Base-by-base conservation (phyloP, 2,113 vertebrate genomes). In the Periophthalmus modestus region DNA sequence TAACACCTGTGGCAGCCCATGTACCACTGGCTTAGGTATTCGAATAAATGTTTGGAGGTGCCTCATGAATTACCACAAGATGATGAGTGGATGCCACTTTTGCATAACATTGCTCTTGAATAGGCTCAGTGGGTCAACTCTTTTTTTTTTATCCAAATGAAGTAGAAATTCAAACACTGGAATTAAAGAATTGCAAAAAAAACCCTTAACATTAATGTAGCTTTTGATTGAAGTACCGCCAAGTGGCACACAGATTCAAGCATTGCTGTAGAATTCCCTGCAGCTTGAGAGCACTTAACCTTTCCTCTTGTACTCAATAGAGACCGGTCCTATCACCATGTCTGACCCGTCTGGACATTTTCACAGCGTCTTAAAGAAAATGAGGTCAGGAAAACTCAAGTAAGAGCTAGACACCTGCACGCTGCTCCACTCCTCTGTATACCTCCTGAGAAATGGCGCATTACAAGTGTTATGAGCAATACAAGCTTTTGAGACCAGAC, bases 401-500 rank as follows among this genome's bases (percentile, higher is more conserved):
- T 63, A 33, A 63, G 33, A 28, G 13, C 12, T 12, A 61, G 23
- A 24, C 14, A 61, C 13, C 23, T 61, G 14, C 33, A 36, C 33
- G 7, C 33, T 10, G 33, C 61, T 36, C 28, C 33, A 19, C 61
- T 36, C 28, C 10, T 36, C 33, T 63, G 61, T 15, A 18, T 34
- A 16, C 28, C 15, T 19, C 61, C 28, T 34, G 28, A 62, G 28
- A 62, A 62, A 34, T 6, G 2, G 33, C 18, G 16, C 16, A 63
- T 63, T 63, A 63, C 7, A 62, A 62, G 59, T 36, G 61, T 19
- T 63, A 63, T 18, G 61, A 18, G 59, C 28, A 61, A 34, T 34
- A 61, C 13, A 36, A 19, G 61, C 61, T 36, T 63, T 63, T 36
- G 16, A 63, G 61, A 63, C 33, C 16, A 36, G 61, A n/a, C 7